Percentiles rank a stretch among this genome's conserved stretches.
Evolutionary conservation across 2,888 invertebrate species (phyloP).

Genomic region (Hypolimnas misippus): DNA sequence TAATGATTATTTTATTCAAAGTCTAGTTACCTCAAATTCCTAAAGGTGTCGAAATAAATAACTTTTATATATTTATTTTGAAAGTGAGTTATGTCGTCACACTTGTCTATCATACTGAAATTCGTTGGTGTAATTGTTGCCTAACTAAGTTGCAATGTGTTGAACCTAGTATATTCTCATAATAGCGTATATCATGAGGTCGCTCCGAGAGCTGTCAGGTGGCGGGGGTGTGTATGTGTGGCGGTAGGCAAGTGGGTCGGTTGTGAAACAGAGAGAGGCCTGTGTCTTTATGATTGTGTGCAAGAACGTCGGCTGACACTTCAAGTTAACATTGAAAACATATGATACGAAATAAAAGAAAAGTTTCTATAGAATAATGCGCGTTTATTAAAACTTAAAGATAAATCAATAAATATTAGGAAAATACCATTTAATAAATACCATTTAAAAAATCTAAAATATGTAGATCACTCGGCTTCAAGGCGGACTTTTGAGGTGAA

Average conservation of each 20-base stretch:
- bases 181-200: slow-evolving; percentile 37
- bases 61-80: slow-evolving; percentile 45
- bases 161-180: slow-evolving; percentile 31
- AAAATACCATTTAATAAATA: too few relatives aligned
- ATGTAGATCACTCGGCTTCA: too few relatives aligned
- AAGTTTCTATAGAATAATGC: background rate
- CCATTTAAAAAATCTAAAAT: too few relatives aligned
- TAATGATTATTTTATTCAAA: background rate
- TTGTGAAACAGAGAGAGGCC: slow-evolving; percentile 64
- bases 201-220: slow-evolving; percentile 36
- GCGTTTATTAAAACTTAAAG: background rate
- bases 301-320: slow-evolving; percentile 10
- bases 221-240: slow-evolving; percentile 46
- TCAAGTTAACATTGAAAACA: background rate
- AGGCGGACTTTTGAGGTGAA: too few relatives aligned
- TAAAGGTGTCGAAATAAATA: slow-evolving; percentile 37
- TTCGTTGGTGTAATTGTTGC: slow-evolving; percentile 47
- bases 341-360: background rate
- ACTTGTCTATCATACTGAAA: slow-evolving; percentile 47
- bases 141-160: slow-evolving; percentile 38
- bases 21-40: background rate
- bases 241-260: slow-evolving; percentile 56
- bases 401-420: too few relatives aligned
- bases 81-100: slow-evolving; percentile 48
- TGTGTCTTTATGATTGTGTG: slow-evolving; percentile 39